These are phyloP conservation scores for Lepidochitona cinerea DNA, from an alignment of 2,888 invertebrate genomes.

Conservation along the genomic window DNA sequence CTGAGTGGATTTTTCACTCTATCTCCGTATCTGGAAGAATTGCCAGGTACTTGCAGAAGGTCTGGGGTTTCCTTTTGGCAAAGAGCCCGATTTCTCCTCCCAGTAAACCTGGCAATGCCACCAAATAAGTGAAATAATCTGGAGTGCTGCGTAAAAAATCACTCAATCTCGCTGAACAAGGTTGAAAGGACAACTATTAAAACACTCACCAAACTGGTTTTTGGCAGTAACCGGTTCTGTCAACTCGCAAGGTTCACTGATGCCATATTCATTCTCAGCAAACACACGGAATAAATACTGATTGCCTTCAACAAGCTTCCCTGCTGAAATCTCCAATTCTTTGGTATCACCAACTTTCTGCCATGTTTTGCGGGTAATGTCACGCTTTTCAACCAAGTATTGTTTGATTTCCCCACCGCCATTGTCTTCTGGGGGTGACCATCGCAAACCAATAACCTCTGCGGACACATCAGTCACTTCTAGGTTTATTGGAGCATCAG, in stretches of 20 bases:
- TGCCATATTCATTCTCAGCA: slow-evolving; percentile 88
- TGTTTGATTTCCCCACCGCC: slow-evolving; percentile 59
- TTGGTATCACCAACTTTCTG: slow-evolving; percentile 54
- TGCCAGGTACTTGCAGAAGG: too few species aligned
- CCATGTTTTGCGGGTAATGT: slow-evolving; percentile 60
- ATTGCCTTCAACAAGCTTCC: slow-evolving; percentile 80
- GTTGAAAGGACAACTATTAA: too few species aligned
- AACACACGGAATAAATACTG: slow-evolving; percentile 90
- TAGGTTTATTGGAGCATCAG: slow-evolving; percentile 62
- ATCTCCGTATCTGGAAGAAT: too few species aligned
- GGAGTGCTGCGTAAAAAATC: too few species aligned
- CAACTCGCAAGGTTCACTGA: slow-evolving; percentile 86
- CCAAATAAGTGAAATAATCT: too few species aligned
- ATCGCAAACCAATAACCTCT: slow-evolving; percentile 52
- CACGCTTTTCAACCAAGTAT: slow-evolving; percentile 62
- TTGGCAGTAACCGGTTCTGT: slow-evolving; percentile 76
- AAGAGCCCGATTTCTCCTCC: too few species aligned
- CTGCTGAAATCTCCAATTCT: slow-evolving; percentile 46
- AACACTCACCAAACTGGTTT: slow-evolving; percentile 54
- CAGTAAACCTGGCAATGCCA: too few species aligned
- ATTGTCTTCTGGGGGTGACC: slow-evolving; percentile 71
- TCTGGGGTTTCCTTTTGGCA: too few species aligned
- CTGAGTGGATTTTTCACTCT: too few species aligned
- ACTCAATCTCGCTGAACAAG: too few species aligned
- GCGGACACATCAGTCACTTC: slow-evolving; percentile 58